These are phyloP conservation scores for Petrocephalus microphthalmus DNA, from an alignment of 2,113 vertebrate genomes.

Conservation along the genomic window DNA sequence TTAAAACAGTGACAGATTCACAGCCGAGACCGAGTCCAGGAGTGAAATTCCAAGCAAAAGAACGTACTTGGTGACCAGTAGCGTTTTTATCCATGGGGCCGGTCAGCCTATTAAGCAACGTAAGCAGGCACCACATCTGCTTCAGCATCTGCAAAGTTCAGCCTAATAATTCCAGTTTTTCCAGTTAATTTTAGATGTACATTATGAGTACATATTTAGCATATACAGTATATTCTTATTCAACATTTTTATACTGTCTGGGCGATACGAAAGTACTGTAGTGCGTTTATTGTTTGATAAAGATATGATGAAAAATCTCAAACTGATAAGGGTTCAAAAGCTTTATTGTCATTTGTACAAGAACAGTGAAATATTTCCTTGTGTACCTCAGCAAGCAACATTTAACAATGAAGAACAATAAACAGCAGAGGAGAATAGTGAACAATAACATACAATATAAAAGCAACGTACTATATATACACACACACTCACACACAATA, in stretches of 20 bases:
- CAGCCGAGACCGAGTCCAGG: not conserved
- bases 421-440: not conserved
- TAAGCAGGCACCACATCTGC: not conserved
- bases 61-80: not conserved
- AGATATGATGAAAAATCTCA: not conserved
- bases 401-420: not conserved
- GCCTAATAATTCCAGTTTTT: not conserved
- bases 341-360: not conserved
- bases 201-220: not conserved
- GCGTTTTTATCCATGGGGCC: not conserved
- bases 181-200: not conserved
- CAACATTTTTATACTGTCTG: not conserved
- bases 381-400: not conserved
- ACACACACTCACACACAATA: not conserved
- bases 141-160: not conserved
- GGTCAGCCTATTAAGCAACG: not conserved
- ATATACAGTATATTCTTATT: not conserved
- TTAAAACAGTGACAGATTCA: not conserved
- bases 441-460: not conserved
- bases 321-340: not conserved
- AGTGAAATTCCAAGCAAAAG: not conserved
- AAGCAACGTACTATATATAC: not conserved
- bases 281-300: not conserved
- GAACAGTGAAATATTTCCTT: not conserved
- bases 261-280: not conserved